A percentile compares a stretch with the other conserved stretches of the same genome.
phyloP scores from a whole-genome alignment of 2,888 invertebrate genomes.

The Drosophila anomalata region DNA sequence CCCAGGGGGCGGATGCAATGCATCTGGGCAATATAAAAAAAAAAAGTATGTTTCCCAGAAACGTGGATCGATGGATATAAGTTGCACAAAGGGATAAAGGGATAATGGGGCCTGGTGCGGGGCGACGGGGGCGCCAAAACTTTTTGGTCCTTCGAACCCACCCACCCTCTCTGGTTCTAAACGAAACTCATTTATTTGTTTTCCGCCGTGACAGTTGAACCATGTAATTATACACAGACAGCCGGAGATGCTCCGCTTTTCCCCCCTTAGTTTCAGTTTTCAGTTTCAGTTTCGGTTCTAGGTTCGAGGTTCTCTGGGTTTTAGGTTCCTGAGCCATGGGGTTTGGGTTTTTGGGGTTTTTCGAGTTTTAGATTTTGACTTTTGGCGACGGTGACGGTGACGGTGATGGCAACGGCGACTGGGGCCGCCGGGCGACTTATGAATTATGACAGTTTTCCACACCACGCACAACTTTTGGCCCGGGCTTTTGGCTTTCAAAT shows the following conservation, averaged over 20 bases:
- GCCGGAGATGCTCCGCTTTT: slow-evolving; percentile 5
- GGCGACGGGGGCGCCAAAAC: neutral
- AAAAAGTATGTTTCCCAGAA: no score
- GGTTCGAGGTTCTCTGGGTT: slow-evolving; percentile 7
- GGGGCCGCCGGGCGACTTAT: slow-evolving; percentile 54
- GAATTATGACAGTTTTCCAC: slow-evolving; percentile 77
- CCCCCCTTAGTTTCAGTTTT: neutral
- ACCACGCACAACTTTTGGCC: slow-evolving; percentile 71
- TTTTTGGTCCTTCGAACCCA: neutral
- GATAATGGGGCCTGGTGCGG: no score
- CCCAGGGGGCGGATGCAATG: no score
- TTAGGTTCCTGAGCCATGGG: neutral
- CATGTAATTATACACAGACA: slow-evolving; percentile 75
- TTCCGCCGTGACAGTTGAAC: slow-evolving; percentile 73
- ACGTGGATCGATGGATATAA: slow-evolving; percentile 38
- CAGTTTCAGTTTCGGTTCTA: slow-evolving; percentile 21
- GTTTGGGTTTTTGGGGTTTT: slow-evolving; percentile 8
- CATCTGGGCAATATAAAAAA: no score
- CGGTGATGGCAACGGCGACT: slow-evolving; percentile 36
- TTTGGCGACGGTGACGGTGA: neutral
- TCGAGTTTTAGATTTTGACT: slow-evolving; percentile 3
- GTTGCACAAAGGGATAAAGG: slow-evolving; percentile 38
- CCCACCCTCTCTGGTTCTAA: slow-evolving; percentile 1
- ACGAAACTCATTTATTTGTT: slow-evolving; percentile 74
- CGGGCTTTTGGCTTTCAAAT: slow-evolving; percentile 71